A percentile compares a stretch with the other conserved stretches of the same genome.
Evolutionary conservation across 2,888 invertebrate genomes (phyloP).

Genomic region (Scaptomyza tumidula): DNA sequence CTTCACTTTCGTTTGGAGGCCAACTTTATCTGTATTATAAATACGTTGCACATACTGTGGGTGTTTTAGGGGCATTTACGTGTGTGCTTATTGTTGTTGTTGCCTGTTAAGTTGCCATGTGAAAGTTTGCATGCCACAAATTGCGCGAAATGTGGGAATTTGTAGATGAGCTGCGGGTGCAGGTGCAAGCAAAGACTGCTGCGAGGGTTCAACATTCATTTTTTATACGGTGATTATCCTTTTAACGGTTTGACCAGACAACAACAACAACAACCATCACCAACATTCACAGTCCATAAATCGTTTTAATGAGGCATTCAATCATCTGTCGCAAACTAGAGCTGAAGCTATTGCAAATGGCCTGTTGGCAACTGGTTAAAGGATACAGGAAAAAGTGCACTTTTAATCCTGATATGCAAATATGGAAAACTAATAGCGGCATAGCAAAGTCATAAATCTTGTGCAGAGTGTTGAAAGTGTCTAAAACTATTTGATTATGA

Average conservation of each 20-base stretch:
- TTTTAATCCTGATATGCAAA: conserved; percentile 14
- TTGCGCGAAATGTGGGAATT: conserved; percentile 70
- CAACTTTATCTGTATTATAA: conserved; percentile 26
- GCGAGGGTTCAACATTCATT: conserved; percentile 74
- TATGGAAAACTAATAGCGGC: neutral
- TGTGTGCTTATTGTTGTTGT: conserved; percentile 29
- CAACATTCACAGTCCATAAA: conserved; percentile 74
- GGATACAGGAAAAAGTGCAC: conserved; percentile 10
- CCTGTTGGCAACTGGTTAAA: conserved; percentile 11
- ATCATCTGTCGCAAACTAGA: conserved; percentile 48
- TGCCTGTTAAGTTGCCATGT: conserved; percentile 72
- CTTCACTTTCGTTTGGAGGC: conserved; percentile 78
- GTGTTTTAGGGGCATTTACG: conserved; percentile 59
- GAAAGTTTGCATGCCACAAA: conserved; percentile 79
- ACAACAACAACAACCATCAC: neutral
- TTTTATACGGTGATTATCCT: conserved; percentile 75
- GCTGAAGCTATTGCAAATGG: conserved; percentile 27
- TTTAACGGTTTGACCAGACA: conserved; percentile 52
- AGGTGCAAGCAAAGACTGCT: conserved; percentile 20
- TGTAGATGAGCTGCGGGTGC: conserved; percentile 7
- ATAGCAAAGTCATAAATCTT: conserved; percentile 3
- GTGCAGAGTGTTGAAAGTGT: neutral
- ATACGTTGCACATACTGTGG: conserved; percentile 50
- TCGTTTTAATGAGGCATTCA: conserved; percentile 71
- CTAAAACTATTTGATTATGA: neutral